phyloP scores from a whole-genome alignment of 2,797 vertebrate species.

The Pipistrellus pygmaeus region DNA sequence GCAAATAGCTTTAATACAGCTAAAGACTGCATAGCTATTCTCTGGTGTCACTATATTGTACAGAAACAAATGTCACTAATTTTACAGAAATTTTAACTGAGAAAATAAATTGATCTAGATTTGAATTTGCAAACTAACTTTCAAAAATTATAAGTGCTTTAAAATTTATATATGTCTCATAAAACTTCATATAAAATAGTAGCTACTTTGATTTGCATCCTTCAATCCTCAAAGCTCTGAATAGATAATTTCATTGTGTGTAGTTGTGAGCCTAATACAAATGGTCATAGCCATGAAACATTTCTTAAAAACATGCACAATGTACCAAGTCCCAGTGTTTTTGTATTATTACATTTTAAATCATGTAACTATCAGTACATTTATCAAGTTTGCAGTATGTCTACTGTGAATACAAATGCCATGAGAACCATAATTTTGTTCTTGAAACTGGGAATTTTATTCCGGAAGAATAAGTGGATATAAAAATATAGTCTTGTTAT shows the following conservation, averaged over 20 bases:
- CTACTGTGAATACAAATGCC: conserved; percentile 70
- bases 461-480: conserved; percentile 49
- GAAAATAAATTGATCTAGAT: not conserved
- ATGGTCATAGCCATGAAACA: conserved; percentile 67
- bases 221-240: conserved; percentile 71
- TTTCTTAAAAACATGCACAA: conserved; percentile 67
- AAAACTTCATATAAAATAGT: conserved; percentile 55
- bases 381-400: conserved; percentile 63
- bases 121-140: not conserved
- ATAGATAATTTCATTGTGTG: conserved; percentile 71
- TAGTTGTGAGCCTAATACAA: conserved; percentile 64
- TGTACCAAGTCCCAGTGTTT: conserved; percentile 59
- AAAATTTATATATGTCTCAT: conserved; percentile 57
- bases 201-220: conserved; percentile 64
- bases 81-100: not conserved
- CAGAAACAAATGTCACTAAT: not conserved
- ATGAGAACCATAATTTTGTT: conserved; percentile 58
- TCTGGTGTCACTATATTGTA: not conserved
- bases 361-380: conserved; percentile 66
- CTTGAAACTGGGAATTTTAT: conserved; percentile 47
- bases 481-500: conserved; percentile 49
- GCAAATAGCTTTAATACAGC: not conserved
- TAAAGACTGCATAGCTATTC: not conserved
- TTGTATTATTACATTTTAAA: conserved; percentile 82
- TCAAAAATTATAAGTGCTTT: conserved; percentile 9